Conservation (phyloP, 2,113 vertebrate genomes). For the Rhabdomys dilectus region DNA sequence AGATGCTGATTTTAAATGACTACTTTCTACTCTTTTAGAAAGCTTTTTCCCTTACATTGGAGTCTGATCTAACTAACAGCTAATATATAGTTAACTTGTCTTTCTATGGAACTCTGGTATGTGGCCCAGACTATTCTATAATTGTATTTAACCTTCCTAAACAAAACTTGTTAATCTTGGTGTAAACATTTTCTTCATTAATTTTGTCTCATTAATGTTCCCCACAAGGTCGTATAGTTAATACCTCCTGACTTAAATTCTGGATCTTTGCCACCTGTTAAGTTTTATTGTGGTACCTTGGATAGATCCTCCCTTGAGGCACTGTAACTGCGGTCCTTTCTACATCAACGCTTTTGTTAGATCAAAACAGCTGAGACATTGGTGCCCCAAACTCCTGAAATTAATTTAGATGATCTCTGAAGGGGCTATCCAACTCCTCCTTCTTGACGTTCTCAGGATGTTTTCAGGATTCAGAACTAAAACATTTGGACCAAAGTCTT, state of each 20-base stretch:
- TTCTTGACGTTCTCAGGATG: not conserved
- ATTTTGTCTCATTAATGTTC: not conserved
- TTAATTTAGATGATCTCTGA: too few species aligned
- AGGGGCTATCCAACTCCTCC: not conserved
- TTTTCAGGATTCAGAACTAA: not conserved
- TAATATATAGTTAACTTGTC: not conserved
- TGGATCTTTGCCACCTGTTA: too few species aligned
- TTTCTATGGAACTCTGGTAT: not conserved
- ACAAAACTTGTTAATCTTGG: not conserved
- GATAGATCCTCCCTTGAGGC: too few species aligned
- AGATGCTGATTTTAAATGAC: not conserved
- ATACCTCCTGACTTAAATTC: not conserved
- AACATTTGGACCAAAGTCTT: not conserved
- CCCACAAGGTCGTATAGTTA: not conserved
- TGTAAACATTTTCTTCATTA: not conserved
- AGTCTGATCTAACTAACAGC: not conserved
- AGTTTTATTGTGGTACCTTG: too few species aligned
- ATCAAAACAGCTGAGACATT: too few species aligned
- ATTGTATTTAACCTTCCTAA: not conserved
- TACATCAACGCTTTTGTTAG: too few species aligned
- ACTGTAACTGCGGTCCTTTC: too few species aligned
- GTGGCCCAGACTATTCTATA: not conserved
- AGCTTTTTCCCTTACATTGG: not conserved
- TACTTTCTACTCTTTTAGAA: not conserved
- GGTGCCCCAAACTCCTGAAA: too few species aligned